phyloP scores from a whole-genome alignment of 2,797 vertebrate species.

The Nyctibius grandis region DNA sequence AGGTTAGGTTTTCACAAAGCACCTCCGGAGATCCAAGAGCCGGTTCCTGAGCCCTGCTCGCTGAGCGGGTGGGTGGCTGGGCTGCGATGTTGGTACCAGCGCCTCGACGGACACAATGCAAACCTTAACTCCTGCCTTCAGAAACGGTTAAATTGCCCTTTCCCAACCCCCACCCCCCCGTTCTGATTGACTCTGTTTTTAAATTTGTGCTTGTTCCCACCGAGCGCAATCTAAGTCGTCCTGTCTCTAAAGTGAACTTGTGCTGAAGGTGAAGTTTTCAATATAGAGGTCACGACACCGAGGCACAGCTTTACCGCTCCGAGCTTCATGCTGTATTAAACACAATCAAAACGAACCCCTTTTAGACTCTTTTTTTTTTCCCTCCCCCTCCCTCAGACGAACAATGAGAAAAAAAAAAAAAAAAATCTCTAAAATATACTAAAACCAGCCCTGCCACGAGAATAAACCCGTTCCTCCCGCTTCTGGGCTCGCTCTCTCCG shows the following conservation, averaged over 20 bases:
- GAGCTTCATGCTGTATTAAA: constrained; percentile 78
- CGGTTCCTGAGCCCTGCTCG: neutral
- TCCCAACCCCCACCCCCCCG: constrained; percentile 27
- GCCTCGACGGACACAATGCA: neutral
- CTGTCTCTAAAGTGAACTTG: constrained; percentile 64
- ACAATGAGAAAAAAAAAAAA: neutral
- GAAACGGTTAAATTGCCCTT: constrained; percentile 41
- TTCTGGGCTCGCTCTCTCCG: neutral
- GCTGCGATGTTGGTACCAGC: neutral
- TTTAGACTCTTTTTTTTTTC: neutral
- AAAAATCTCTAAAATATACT: neutral
- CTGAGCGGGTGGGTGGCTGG: neutral
- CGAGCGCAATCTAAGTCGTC: constrained; percentile 19
- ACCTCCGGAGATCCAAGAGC: neutral
- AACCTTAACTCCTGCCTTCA: constrained; percentile 50
- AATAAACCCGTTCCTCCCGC: neutral
- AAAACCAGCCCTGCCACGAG: constrained; percentile 20
- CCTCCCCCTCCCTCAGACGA: neutral
- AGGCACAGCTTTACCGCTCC: constrained; percentile 74
- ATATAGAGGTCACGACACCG: constrained; percentile 77
- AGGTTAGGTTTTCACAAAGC: constrained; percentile 16
- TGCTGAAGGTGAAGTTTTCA: constrained; percentile 75
- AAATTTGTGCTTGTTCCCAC: constrained; percentile 47
- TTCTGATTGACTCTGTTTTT: constrained; percentile 43
- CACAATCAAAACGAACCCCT: constrained; percentile 61